Conservation (phyloP, 1,140 invertebrate genomes). For the Sweltsa coloradensis region DNA sequence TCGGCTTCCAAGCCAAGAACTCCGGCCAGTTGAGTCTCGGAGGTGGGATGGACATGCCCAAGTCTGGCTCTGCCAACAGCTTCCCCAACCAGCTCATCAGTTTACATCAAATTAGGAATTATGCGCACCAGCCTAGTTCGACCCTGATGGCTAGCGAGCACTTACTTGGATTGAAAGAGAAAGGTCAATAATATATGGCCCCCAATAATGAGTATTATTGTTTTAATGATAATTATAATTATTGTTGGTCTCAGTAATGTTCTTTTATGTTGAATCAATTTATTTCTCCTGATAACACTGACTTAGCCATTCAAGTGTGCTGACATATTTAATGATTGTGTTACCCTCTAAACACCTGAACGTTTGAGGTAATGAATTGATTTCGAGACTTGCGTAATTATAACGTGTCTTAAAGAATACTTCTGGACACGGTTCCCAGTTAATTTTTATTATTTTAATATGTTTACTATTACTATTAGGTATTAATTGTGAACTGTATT, state of each 20-base stretch:
- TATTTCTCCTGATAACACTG: too few relatives aligned
- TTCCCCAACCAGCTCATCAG: slow-evolving; percentile 93
- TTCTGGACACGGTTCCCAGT: too few relatives aligned
- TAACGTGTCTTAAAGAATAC: too few relatives aligned
- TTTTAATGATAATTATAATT: neutral
- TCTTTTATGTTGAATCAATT: too few relatives aligned
- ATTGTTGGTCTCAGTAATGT: slow-evolving; percentile 11
- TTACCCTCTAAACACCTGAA: too few relatives aligned
- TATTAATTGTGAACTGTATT: too few relatives aligned
- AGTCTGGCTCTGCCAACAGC: slow-evolving; percentile 44
- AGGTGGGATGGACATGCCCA: slow-evolving; percentile 30
- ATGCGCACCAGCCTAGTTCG: slow-evolving; percentile 76
- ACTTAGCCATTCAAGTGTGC: too few relatives aligned
- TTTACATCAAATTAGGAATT: slow-evolving; percentile 92
- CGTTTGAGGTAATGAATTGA: too few relatives aligned
- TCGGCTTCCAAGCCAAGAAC: slow-evolving; percentile 51
- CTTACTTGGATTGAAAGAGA: slow-evolving; percentile 40
- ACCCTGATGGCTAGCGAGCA: slow-evolving; percentile 40
- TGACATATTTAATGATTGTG: too few relatives aligned
- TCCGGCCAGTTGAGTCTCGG: slow-evolving; percentile 28
- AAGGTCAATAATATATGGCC: slow-evolving; percentile 26
- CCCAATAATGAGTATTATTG: neutral
- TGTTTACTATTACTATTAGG: too few relatives aligned
- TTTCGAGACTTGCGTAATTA: too few relatives aligned
- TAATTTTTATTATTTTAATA: too few relatives aligned